phyloP scores from a whole-genome alignment of 2,888 invertebrate genomes.

The Hedya salicella region DNA sequence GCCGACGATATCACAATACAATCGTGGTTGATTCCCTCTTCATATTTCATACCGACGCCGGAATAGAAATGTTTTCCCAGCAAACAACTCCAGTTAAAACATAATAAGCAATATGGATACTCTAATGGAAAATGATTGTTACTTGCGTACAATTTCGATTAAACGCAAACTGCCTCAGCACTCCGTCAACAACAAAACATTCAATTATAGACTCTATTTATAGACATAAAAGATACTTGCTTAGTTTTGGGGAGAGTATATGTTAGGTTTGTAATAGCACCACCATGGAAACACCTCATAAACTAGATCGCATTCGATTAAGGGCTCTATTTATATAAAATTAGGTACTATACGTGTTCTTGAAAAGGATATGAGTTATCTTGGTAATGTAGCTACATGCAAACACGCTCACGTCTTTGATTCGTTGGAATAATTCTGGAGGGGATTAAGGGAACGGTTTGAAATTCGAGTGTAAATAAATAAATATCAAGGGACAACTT shows the following conservation, averaged over 20 bases:
- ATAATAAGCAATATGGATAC: conserved; percentile 48
- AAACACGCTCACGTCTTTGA: conserved; percentile 42
- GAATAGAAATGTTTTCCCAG: conserved; percentile 37
- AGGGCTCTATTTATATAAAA: neutral
- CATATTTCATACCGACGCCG: conserved; percentile 20
- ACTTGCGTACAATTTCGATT: conserved; percentile 46
- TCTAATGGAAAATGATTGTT: conserved; percentile 52
- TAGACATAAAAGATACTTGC: neutral
- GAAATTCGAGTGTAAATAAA: conserved; percentile 31
- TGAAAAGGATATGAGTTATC: neutral
- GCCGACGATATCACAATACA: neutral
- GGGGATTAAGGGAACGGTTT: conserved; percentile 31
- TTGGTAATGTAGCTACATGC: conserved; percentile 31
- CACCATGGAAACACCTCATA: conserved; percentile 16
- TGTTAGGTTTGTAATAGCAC: conserved; percentile 13
- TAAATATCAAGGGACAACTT: no score
- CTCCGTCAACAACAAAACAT: neutral
- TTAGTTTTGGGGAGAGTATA: neutral
- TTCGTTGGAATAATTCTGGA: conserved; percentile 40
- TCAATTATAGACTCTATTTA: conserved; percentile 27
- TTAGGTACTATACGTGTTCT: conserved; percentile 4
- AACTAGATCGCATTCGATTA: conserved; percentile 6
- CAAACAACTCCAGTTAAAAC: conserved; percentile 43
- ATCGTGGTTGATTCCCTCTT: conserved; percentile 24
- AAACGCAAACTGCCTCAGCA: conserved; percentile 10